Conservation (phyloP, 2,113 vertebrate genomes). For the Channa argus region DNA sequence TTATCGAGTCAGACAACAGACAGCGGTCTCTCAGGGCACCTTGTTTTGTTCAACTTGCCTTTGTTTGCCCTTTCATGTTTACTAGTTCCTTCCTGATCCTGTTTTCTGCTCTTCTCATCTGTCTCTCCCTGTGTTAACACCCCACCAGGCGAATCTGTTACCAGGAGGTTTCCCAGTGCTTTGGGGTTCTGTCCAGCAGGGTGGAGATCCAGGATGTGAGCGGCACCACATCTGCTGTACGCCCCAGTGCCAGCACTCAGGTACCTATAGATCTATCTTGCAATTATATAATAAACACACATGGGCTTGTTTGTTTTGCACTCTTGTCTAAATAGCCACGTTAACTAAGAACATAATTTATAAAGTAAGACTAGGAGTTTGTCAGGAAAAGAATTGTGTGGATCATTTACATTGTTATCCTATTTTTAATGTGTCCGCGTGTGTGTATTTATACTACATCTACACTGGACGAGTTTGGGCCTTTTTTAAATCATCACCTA, state of each 20-base stretch:
- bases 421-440: too few relatives aligned
- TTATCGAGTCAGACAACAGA: constrained; percentile 22
- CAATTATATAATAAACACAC: constrained; percentile 34
- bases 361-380: constrained; percentile 34
- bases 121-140: not conserved
- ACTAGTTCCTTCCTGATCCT: not conserved
- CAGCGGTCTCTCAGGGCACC: not conserved
- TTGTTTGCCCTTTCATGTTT: constrained; percentile 21
- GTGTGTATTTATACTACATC: too few relatives aligned
- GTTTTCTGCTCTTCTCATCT: not conserved
- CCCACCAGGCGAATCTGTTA: constrained; percentile 94
- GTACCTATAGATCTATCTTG: constrained; percentile 70
- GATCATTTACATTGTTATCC: not conserved
- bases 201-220: constrained; percentile 97
- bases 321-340: constrained; percentile 28
- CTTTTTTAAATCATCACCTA: not conserved
- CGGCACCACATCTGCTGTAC: constrained; percentile 91
- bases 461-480: too few relatives aligned
- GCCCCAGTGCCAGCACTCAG: constrained; percentile 99
- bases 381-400: constrained; percentile 16
- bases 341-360: constrained; percentile 54
- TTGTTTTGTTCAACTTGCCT: not conserved
- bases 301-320: constrained; percentile 41
- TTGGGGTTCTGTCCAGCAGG: constrained; percentile 94
- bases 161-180: constrained; percentile 98